Percentiles rank a stretch among this genome's conserved stretches.
phyloP scores from a whole-genome alignment of 2,797 vertebrate genomes.

The Chelon auratus region DNA sequence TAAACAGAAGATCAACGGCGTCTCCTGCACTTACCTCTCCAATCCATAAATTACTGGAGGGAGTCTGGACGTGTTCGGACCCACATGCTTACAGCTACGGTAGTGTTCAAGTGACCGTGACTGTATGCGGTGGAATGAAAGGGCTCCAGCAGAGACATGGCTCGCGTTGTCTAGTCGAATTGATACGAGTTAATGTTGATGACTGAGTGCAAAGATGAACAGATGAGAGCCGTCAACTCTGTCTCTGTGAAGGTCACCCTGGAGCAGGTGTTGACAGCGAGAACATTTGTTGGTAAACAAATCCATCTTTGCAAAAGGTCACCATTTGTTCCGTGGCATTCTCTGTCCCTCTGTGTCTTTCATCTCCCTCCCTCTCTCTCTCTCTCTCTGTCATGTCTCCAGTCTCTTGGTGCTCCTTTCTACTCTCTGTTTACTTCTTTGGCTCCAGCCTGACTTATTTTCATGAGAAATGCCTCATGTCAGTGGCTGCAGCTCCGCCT shows the following conservation, averaged over 20 bases:
- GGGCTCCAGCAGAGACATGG: not conserved
- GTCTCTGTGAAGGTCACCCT: conserved; percentile 90
- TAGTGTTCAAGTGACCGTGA: conserved; percentile 75
- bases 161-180: not conserved
- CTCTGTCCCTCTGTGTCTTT: conserved; percentile 13
- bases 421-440: conserved; percentile 40
- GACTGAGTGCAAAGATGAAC: conserved; percentile 80
- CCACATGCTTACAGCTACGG: conserved; percentile 36
- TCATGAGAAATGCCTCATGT: conserved; percentile 78
- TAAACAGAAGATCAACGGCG: no score
- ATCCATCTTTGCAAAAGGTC: conserved; percentile 97
- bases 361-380: conserved; percentile 1
- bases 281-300: conserved; percentile 90
- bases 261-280: conserved; percentile 83
- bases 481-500: conserved; percentile 70
- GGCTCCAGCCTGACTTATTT: conserved; percentile 68
- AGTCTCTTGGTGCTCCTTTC: conserved; percentile 26
- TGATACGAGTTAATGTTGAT: conserved; percentile 24
- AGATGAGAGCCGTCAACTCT: conserved; percentile 87
- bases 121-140: conserved; percentile 36
- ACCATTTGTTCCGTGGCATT: conserved; percentile 82
- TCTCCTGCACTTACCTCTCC: no score
- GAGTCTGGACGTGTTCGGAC: not conserved
- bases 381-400: not conserved
- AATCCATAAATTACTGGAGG: not conserved